phyloP scores from a whole-genome alignment of 2,888 invertebrate species.

The Pseudanteris insignis region DNA sequence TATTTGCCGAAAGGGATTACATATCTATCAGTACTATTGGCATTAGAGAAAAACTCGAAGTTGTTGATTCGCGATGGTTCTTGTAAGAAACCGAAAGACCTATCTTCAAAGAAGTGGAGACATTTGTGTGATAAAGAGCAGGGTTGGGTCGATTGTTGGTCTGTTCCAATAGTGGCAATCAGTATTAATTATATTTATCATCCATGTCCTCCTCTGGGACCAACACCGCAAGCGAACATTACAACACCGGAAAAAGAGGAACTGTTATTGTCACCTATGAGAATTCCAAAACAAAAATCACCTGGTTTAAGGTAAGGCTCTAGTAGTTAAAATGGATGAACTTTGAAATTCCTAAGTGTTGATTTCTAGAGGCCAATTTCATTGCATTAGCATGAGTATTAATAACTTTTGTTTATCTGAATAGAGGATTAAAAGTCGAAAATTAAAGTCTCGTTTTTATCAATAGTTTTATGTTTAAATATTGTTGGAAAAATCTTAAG shows the following conservation, averaged over 20 bases:
- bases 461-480: not conserved
- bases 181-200: conserved; percentile 92
- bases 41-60: conserved; percentile 89
- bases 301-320: conserved; percentile 76
- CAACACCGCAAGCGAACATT: conserved; percentile 88
- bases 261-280: conserved; percentile 88
- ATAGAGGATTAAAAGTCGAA: no score
- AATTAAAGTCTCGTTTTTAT: no score
- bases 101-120: conserved; percentile 76
- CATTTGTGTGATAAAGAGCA: conserved; percentile 77
- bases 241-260: conserved; percentile 96
- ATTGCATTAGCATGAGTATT: no score
- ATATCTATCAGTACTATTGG: conserved; percentile 51
- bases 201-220: conserved; percentile 88
- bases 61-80: conserved; percentile 81
- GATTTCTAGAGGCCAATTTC: no score
- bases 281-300: conserved; percentile 82
- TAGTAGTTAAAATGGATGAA: no score
- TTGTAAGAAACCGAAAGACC: conserved; percentile 69
- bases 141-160: conserved; percentile 98
- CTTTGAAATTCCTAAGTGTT: no score
- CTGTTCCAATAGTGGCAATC: conserved; percentile 91
- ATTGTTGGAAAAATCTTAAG: no score
- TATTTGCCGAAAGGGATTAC: no score
- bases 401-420: no score